phyloP scores from a whole-genome alignment of 2,113 vertebrate species.

The Nymphicus hollandicus region DNA sequence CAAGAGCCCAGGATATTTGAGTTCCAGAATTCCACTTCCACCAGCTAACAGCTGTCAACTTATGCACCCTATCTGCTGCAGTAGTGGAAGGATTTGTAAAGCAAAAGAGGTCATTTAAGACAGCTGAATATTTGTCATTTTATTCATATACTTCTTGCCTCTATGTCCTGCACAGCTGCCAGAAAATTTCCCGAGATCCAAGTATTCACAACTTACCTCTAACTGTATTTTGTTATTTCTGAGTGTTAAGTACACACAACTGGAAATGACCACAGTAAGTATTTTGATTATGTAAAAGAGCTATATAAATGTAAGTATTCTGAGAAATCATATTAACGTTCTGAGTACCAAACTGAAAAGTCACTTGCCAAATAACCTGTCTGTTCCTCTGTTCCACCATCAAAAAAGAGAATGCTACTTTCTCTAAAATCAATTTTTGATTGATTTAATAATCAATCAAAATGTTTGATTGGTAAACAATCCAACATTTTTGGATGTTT shows the following conservation, averaged over 20 bases:
- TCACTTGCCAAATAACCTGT: background rate
- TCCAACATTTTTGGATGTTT: background rate
- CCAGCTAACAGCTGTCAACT: background rate
- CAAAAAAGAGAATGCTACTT: no score
- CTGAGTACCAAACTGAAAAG: background rate
- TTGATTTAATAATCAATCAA: background rate
- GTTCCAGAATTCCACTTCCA: background rate
- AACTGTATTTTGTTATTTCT: background rate
- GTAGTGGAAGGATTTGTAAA: background rate
- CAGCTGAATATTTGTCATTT: background rate
- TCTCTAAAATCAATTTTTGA: background rate
- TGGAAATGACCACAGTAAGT: background rate
- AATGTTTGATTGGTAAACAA: background rate
- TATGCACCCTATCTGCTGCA: background rate
- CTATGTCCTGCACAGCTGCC: background rate
- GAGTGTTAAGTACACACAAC: background rate
- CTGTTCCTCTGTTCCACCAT: background rate
- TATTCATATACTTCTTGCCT: background rate
- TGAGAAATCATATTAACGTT: background rate
- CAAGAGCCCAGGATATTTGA: background rate
- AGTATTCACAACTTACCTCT: background rate
- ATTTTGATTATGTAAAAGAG: background rate
- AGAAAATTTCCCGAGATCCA: background rate
- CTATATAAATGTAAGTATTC: background rate
- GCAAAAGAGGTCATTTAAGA: background rate